Evolutionary conservation across 2,113 vertebrate genomes (phyloP), one percentile per base, ranked within the genome.

Genomic region (Actenoides hombroni): DNA sequence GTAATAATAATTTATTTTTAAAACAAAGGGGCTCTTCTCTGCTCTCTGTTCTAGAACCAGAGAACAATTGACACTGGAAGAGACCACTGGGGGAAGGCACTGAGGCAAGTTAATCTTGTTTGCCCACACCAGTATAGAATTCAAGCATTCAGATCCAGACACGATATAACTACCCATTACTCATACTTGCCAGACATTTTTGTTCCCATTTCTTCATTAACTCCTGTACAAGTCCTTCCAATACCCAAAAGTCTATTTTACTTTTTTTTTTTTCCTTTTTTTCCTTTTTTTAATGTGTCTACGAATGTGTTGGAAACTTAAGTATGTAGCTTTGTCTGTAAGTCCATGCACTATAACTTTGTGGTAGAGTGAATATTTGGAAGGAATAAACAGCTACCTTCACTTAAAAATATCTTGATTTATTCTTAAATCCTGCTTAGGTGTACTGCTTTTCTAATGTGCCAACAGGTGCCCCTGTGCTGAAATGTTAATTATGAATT

Each of bases 401-500:
- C 26, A n/a, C 39, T 87, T 80, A 83, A 92, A 95, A 95, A 91
- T 94, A 86, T 83, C 83, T 94, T 87, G 3, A 86, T 93, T 96
- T 96, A 54, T 88, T 91, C 65, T 78, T 88, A 78, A 96, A 94
- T 83, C 82, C 64, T 77, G 80, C 69, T 90, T 95, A 86, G 74
- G 46, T 86, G 60, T 59, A 93, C 77, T 91, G 46, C 70, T 61
- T 90, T 88, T 81, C n/a, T 69, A 74, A 28, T 42, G 25, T 95
- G 81, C 83, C 68, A 89, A 69, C 83, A 92, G 73, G 83, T 95
- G 67, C 29, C 80, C 49, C 44, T 76, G 76, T 92, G 39, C 54
- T 88, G 90, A 96, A 97, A 95, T 82, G 60, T 92, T 95, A 96
- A 96, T 92, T 95, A 83, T 6, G 2, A 93, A 83, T 88, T 68